Conservation (phyloP, 2,113 vertebrate species). For the Microtus oregoni region DNA sequence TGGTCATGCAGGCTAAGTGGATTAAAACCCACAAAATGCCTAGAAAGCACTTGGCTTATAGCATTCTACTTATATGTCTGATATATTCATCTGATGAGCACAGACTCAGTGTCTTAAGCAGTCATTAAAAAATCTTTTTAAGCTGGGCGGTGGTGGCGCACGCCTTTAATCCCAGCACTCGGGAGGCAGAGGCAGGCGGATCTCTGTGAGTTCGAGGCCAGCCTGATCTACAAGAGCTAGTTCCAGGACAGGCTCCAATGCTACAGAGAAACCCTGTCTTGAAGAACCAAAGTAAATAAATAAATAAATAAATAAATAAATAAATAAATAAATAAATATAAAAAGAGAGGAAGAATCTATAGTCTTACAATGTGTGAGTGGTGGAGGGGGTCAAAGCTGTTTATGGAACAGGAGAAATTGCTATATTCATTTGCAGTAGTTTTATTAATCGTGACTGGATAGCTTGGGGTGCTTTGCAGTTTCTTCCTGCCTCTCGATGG, state of each 20-base stretch:
- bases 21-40: neutral
- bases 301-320: no score
- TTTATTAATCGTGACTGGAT: neutral
- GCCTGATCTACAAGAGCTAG: no score
- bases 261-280: no score
- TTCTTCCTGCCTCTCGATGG: slow-evolving; percentile 18
- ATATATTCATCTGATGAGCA: slow-evolving; percentile 3
- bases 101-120: neutral
- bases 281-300: no score
- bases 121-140: slow-evolving; percentile 1
- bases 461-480: neutral
- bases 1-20: neutral
- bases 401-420: slow-evolving; percentile 4
- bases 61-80: slow-evolving; percentile 37
- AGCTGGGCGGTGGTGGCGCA: no score
- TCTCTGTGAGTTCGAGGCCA: no score
- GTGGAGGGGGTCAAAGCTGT: neutral
- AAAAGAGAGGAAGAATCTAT: neutral
- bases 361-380: neutral
- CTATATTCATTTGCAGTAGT: slow-evolving; percentile 1
- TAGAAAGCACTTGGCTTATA: slow-evolving; percentile 13
- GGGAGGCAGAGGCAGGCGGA: no score
- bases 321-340: neutral
- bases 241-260: no score
- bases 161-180: no score